These are phyloP conservation scores for Ptyas mucosa DNA, from an alignment of 2,113 vertebrate species.

Conservation along the genomic window DNA sequence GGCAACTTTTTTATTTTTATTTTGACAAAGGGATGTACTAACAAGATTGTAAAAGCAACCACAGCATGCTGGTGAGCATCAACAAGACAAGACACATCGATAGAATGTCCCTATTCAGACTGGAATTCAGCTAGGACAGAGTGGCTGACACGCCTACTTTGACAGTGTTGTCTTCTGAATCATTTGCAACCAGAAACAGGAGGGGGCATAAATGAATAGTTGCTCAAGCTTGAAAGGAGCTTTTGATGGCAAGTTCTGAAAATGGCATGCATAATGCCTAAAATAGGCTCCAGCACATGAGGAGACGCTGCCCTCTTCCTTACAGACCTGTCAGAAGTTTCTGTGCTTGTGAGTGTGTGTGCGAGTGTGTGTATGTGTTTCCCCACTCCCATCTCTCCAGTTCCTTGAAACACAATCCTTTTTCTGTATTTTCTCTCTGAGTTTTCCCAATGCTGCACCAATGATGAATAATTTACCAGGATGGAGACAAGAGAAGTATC, in stretches of 20 bases:
- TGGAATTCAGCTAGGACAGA: background rate
- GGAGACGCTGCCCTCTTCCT: constrained; percentile 29
- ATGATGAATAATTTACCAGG: constrained; percentile 70
- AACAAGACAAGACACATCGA: constrained; percentile 1
- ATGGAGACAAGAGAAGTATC: constrained; percentile 66
- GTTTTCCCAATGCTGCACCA: constrained; percentile 65
- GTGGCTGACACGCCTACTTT: constrained; percentile 6
- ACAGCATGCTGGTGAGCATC: background rate
- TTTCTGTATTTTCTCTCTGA: constrained; percentile 53
- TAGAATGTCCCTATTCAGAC: constrained; percentile 8
- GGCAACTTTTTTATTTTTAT: background rate
- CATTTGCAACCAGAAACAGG: constrained; percentile 11
- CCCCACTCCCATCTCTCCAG: background rate
- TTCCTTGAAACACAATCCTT: constrained; percentile 67
- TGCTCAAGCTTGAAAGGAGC: constrained; percentile 37
- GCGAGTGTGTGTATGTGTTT: background rate
- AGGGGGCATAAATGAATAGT: constrained; percentile 9
- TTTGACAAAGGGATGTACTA: background rate
- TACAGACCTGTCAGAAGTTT: constrained; percentile 60
- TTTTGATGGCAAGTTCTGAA: constrained; percentile 37
- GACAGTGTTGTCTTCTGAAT: constrained; percentile 22
- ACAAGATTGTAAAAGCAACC: background rate
- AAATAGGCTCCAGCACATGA: constrained; percentile 34
- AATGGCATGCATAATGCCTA: constrained; percentile 29
- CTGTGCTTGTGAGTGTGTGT: background rate